A percentile compares a stretch with the other conserved stretches of the same genome.
Conservation (phyloP, 2,113 vertebrate genomes). For the Eretmochelys imbricata region DNA sequence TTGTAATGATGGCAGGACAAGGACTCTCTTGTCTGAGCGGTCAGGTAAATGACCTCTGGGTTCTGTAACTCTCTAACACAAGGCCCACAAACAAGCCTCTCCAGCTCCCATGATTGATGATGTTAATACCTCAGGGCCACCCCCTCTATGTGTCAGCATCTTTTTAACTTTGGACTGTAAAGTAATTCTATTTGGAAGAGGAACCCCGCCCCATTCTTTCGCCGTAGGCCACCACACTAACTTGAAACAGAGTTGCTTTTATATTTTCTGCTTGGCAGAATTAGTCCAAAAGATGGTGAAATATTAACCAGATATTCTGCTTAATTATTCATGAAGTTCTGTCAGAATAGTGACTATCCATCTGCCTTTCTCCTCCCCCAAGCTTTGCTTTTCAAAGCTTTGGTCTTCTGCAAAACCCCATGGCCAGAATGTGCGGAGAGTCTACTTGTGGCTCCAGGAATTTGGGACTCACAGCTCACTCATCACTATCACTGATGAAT, state of each 20-base stretch:
- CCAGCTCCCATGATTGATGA: not conserved
- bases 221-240: not conserved
- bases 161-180: not conserved
- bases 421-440: not conserved
- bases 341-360: not conserved
- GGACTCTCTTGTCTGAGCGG: not conserved
- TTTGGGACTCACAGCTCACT: not conserved
- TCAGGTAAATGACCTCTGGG: not conserved
- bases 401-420: not conserved
- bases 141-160: not conserved
- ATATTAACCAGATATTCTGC: not conserved
- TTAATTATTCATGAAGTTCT: not conserved
- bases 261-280: not conserved
- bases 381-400: not conserved
- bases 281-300: not conserved
- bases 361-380: not conserved
- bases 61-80: not conserved
- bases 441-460: not conserved
- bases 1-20: not conserved
- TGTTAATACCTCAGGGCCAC: not conserved
- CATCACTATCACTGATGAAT: not conserved
- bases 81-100: not conserved
- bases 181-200: not conserved
- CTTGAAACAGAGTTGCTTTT: not conserved
- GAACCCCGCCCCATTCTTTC: not conserved